Evolutionary conservation across 1,140 invertebrate genomes (phyloP), one percentile per base, ranked within the genome.

Genomic region (Solenopsis invicta): DNA sequence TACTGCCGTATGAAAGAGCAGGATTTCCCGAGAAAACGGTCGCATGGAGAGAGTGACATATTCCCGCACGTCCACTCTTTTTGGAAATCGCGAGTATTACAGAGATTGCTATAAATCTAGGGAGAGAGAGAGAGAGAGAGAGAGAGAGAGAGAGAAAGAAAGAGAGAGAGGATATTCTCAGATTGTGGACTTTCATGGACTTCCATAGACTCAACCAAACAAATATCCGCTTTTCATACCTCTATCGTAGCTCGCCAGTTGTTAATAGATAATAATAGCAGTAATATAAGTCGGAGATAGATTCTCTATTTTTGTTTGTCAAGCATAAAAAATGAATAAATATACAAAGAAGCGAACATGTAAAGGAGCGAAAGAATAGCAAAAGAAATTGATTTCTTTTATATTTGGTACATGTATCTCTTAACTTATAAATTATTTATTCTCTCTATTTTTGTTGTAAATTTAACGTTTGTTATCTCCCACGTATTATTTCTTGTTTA

Each of bases 1-100:
- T 89, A 76, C 78, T 52, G 72, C 72, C 45, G 66, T 86, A 64
- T 59, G 69, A 88, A 88, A 88, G 74, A 62, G 64, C 34, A 72
- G 82, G 54, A 89, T 91, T 85, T 90, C 64, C 66, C 50, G 50
- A 48, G 13, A 24, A 74, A 64, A 77, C n/a, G 56, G 62, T 82
- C 59, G 62, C 61, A 72, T 76, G n/a, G n/a, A 34, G 21, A 69
- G 21, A n/a, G 45, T 86, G 86, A 85, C 66, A 41, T 67, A 72
- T 45, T 76, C 62, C n/a, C 12, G 54, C 37, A 41, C 48, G 29
- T 76, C 59, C 24, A 67, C 21, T 75, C 72, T 77, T 88, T 89
- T 89, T 88, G 21, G 45, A 69, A 89, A 88, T 69, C 54, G 78
- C 59, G 21, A 34, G 62, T 62, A 76, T 54, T 59, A 78, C 84